phyloP scores from a whole-genome alignment of 92 coral and sea anemone species.

The Heteractis magnifica region DNA sequence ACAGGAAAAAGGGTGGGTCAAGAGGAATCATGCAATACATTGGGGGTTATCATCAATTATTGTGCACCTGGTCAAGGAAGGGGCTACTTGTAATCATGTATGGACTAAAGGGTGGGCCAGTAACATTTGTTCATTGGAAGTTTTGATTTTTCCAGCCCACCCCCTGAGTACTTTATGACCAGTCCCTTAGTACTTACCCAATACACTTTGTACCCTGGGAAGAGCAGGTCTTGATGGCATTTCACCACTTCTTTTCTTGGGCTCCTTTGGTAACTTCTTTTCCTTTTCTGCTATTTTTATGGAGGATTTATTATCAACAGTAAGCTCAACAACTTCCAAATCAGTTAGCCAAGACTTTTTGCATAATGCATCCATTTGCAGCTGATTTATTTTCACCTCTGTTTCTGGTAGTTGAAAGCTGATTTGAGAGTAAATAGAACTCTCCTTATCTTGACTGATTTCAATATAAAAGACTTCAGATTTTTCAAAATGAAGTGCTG shows the following conservation, averaged over 20 bases:
- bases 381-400: background rate
- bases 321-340: background rate
- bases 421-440: background rate
- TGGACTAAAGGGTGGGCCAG: too few relatives aligned
- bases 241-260: background rate
- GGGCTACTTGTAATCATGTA: too few relatives aligned
- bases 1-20: too few relatives aligned
- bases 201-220: background rate
- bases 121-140: too few relatives aligned
- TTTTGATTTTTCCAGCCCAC: too few relatives aligned
- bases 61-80: too few relatives aligned
- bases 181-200: constrained; percentile 1
- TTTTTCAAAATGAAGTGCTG: background rate
- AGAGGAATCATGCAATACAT: too few relatives aligned
- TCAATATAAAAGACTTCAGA: constrained; percentile 1
- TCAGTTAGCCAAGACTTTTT: background rate
- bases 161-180: too few relatives aligned
- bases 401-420: background rate
- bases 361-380: background rate
- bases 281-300: background rate
- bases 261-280: background rate
- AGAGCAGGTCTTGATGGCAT: background rate
- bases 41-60: too few relatives aligned
- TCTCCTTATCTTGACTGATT: background rate
- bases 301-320: background rate